A percentile compares a stretch with the other conserved stretches of the same genome.
Evolutionary conservation across 2,888 invertebrate species (phyloP).

Genomic region (Pandemis cinnamomeana): DNA sequence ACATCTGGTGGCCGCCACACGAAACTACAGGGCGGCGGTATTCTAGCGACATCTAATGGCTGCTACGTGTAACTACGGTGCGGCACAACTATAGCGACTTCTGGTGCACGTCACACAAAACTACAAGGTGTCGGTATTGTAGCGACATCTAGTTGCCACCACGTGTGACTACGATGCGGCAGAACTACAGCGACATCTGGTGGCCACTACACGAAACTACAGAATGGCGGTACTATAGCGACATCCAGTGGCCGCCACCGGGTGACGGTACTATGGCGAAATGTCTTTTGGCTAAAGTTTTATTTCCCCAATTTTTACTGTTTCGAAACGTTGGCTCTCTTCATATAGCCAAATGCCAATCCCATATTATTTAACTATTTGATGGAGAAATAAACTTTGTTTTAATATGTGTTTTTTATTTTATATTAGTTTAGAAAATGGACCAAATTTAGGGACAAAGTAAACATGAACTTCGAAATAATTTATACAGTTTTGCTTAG

Average conservation of each 20-base stretch:
- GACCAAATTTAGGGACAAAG: too few relatives aligned
- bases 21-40: not conserved
- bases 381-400: too few relatives aligned
- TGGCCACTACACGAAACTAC: not conserved
- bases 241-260: not conserved
- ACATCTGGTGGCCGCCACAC: not conserved
- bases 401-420: too few relatives aligned
- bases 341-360: too few relatives aligned
- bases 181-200: not conserved
- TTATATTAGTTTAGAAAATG: too few relatives aligned
- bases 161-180: not conserved
- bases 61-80: not conserved
- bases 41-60: not conserved
- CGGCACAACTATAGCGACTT: not conserved
- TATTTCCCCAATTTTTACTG: too few relatives aligned
- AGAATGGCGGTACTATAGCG: not conserved
- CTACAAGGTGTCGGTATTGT: not conserved
- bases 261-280: not conserved
- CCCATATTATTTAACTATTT: too few relatives aligned
- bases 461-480: too few relatives aligned
- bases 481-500: too few relatives aligned
- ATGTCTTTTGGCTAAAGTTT: too few relatives aligned
- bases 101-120: not conserved
- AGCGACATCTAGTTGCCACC: not conserved
- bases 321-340: too few relatives aligned